A percentile compares a stretch with the other conserved stretches of the same genome.
Conservation (phyloP, 64 coral and sea anemone genomes). For the Montipora capricornis region DNA sequence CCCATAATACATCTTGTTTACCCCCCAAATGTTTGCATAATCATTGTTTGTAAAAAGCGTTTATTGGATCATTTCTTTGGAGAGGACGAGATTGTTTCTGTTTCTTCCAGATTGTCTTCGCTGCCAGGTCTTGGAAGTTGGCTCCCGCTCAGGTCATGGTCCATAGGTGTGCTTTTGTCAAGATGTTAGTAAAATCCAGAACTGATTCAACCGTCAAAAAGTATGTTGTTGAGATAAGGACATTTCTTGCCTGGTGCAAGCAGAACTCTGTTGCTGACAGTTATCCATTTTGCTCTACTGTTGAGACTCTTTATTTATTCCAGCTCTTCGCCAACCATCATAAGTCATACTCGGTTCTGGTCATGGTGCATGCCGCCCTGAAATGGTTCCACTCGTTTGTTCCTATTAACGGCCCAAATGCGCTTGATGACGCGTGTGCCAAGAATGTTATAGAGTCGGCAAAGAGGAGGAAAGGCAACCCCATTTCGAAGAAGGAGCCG, state of each 20-base stretch:
- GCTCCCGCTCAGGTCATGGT: too few species aligned
- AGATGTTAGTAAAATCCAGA: constrained; percentile 13
- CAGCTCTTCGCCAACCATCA: not conserved
- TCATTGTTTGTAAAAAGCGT: too few species aligned
- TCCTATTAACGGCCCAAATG: constrained; percentile 3
- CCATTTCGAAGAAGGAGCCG: not conserved
- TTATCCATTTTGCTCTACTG: not conserved
- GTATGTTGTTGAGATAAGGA: too few species aligned
- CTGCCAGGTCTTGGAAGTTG: too few species aligned
- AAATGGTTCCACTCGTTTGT: constrained; percentile 49
- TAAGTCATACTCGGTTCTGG: not conserved
- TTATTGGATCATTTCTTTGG: too few species aligned
- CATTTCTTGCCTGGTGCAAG: constrained; percentile 19
- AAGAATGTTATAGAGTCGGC: not conserved
- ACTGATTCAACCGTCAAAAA: too few species aligned
- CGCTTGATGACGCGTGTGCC: not conserved
- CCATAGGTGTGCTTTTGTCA: not conserved
- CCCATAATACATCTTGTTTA: too few species aligned
- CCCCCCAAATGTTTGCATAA: too few species aligned
- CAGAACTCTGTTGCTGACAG: not conserved
- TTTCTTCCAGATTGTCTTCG: too few species aligned
- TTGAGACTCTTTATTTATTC: not conserved
- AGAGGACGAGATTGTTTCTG: too few species aligned
- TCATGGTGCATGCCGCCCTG: constrained; percentile 4
- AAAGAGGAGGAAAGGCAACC: constrained; percentile 10